Evolutionary conservation across 1,140 invertebrate genomes (phyloP), one percentile per base, ranked within the genome.

Genomic region (Orchestia grillus): DNA sequence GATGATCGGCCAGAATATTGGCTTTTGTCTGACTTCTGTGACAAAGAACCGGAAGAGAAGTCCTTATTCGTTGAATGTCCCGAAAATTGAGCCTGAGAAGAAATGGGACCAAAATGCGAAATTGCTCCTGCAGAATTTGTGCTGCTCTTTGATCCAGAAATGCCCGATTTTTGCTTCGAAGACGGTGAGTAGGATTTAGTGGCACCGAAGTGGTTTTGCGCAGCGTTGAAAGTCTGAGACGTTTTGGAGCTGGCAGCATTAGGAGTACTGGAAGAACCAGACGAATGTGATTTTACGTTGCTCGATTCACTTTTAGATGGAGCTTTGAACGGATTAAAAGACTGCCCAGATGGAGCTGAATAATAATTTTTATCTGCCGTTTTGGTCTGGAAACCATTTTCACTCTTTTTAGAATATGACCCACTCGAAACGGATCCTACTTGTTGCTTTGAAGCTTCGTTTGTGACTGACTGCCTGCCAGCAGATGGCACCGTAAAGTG

Each of bases 241-340:
- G 62, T 19, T 77, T 77, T 77, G 62, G 62, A 57, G 4, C 43
- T 42, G 40, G 0, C 40, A 95, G 19, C n/a, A 4, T 28, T 95
- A 53, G 95, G 16, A 28, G 42, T 45, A 4, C 44, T 47, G 44
- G 57, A 42, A 11, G 95, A 62, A 0, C 87, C 87, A 43, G 44
- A 57, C 8, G 45, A 95, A n/a, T 95, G 28, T 0, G 95, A 77
- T 0, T 95, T 88, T 77, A 8, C 15, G 0, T 41, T 43, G 1
- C 87, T 88, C 43, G 95, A 95, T 87, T n/a, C 43, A 43, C 28
- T 19, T 43, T 43, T 88, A 15, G 40, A 40, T 43, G 95, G 95
- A 95, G 95, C 87, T 8, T 40, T 40, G 53, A 95, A 88, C 11
- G 95, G 95, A 44, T 88, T 77, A n/a, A 88, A 95, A 43, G 95